Base-by-base conservation (phyloP, 2,797 vertebrate genomes). In the Diplodus sargus region DNA sequence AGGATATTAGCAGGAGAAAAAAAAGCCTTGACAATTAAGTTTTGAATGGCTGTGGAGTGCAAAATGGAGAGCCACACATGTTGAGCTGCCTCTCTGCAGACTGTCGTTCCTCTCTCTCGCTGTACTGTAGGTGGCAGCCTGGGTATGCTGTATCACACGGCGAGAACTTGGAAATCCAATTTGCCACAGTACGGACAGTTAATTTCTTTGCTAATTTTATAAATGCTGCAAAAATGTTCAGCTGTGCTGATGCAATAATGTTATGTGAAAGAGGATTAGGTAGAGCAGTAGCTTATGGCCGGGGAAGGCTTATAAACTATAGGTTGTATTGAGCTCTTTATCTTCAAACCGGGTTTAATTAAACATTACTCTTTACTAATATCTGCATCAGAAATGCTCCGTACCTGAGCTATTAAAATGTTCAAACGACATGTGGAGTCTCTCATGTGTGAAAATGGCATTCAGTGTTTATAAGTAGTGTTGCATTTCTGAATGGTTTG, bases 171-270 rank as follows among this genome's bases (percentile, higher is more conserved):
- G 78, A 90, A 92, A 90, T 95, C 93, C 93, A 94, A 94, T 94
- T 94, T 93, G 89, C 91, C 92, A 93, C 91, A 92, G 89, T 90
- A 79, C 91, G 93, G 93, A 92, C 93, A 92, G 92, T 94, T 95
- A 94, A 95, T 94, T 94, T 94, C 92, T 94, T 93, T 94, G 92
- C 93, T 95, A 95, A 95, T 95, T 95, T 95, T 94, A 95, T 94
- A 95, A 94, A 91, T 91, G 91, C 93, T 91, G 87, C 89, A 91
- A 90, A 93, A 94, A 92, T 89, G 91, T 93, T 91, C 83, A 78
- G 91, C 92, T 87, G 89, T 83, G 87, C 94, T 90, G 92, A 93
- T 92, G 92, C 92, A 91, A 91, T 94, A 92, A 93, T 82, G 89
- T 92, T 91, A 92, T 87, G 93, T 93, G 93, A 93, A 95, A 94